phyloP scores from a whole-genome alignment of 2,113 vertebrate genomes.

The Dissostichus mawsoni region DNA sequence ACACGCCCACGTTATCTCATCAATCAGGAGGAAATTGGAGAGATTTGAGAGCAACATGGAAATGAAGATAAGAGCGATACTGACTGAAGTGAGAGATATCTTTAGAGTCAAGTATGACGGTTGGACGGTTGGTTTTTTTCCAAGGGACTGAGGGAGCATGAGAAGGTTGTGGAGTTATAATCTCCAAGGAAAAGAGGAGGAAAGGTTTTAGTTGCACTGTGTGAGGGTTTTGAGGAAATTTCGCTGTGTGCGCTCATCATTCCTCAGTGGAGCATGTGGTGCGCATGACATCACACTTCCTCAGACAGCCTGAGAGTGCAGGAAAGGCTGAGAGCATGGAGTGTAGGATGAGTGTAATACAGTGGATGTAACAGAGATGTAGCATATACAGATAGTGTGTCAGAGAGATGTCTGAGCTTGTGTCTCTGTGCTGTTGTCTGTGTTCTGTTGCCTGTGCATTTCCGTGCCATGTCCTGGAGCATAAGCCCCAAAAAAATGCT shows the following conservation, averaged over 20 bases:
- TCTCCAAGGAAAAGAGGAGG: conserved; percentile 16
- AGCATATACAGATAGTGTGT: conserved; percentile 83
- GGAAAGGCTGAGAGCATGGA: conserved; percentile 37
- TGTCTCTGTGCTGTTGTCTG: conserved; percentile 68
- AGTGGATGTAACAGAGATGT: conserved; percentile 79
- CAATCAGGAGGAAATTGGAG: conserved; percentile 48
- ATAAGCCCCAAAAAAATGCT: conserved; percentile 44
- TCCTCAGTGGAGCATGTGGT: conserved; percentile 35
- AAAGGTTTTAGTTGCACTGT: conserved; percentile 15
- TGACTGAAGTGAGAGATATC: conserved; percentile 37
- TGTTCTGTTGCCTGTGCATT: conserved; percentile 65
- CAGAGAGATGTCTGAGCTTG: conserved; percentile 61
- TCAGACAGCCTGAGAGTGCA: conserved; percentile 49
- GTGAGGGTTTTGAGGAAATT: conserved; percentile 53
- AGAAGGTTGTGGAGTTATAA: conserved; percentile 20
- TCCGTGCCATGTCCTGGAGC: conserved; percentile 59
- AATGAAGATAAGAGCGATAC: conserved; percentile 31
- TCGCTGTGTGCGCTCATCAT: conserved; percentile 36
- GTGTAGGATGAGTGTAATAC: conserved; percentile 13
- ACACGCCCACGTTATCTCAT: conserved; percentile 53
- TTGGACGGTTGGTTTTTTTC: conserved; percentile 7
- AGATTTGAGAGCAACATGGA: conserved; percentile 41
- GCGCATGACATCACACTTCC: conserved; percentile 31
- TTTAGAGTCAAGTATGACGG: conserved; percentile 14
- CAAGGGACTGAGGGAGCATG: conserved; percentile 14